Base-by-base conservation (phyloP, 1,140 invertebrate species). In the Adelges cooleyi region DNA sequence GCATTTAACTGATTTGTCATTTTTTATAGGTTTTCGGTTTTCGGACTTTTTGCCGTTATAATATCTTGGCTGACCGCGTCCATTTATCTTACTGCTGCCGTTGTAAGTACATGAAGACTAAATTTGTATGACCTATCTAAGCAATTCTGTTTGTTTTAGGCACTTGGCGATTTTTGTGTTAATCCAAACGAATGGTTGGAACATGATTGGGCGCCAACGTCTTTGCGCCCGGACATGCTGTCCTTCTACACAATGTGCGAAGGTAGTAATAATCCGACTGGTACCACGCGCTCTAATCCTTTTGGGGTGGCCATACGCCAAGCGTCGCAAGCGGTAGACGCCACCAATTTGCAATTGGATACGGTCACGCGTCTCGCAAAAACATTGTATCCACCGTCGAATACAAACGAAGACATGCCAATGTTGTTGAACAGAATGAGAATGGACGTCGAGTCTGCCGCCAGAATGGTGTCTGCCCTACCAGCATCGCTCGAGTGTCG, bases 21-120 rank as follows among this genome's bases (percentile, higher is more conserved):
- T 36, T 42, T 15, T 10, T 40, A 22, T 44, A 85, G 83, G 69
- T 86, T 87, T 69, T 84, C 85, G 71, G 90, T 92, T 33, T 88
- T 91, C 71, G 91, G 90, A 27, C 76, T 95, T 54, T 82, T 92
- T 67, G 89, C 89, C 44, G 84, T 94, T n/a, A 92, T 93, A 69
- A 84, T 89, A 67, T 92, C 89, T 68, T 94, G 89, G 86, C 77
- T 91, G 56, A 84, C 89, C 77, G 85, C 87, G 20, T 90, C 89
- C 49, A 72, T 92, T 23, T 89, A 92, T 75, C 77, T 92, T 52
- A 85, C 87, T 23, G 81, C 83, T 13, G 84, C 86, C 50, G 88
- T 92, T 70, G 79, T 79, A 73, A 73, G 74, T 8, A 53, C n/a
- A 13, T 25, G 42, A 1, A 40, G 2, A 44, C 22, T 25, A 49